Evolutionary conservation across 2,888 invertebrate genomes (phyloP), one percentile per base, ranked within the genome.

Genomic region (Tetheella fluctuosa): DNA sequence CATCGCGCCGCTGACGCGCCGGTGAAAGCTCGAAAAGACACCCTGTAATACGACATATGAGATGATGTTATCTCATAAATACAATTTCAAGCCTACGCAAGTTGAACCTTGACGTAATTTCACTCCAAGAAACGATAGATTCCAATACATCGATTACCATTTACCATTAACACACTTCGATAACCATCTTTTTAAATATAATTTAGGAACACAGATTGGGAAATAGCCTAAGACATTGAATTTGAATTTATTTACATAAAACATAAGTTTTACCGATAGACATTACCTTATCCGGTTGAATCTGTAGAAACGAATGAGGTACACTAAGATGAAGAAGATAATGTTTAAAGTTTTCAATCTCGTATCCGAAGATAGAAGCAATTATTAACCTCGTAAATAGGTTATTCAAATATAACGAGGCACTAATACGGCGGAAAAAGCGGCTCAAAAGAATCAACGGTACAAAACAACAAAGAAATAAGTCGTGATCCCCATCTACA

Each of bases 11-110:
- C 80, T 88, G 89, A 90, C 83, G 85, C 85, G 80, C 77, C 80
- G 88, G 91, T 90, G 91, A 91, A 91, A 91, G 91, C 89, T 86
- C 77, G 72, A 79, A 79, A 76, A 86, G 85, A 84, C 88, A 89
- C 86, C 88, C 86, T 70, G 75, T 80, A 81, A 85, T 34, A 34
- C 82, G 81, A 85, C 84, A 82, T 77, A 79, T 73, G 76, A 86
- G 85, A 81, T 77, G 85, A 85, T 90, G 74, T 83, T 87, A 90
- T 90, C 91, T 81, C 69, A 71, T 69, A 77, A 72, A 79, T 74
- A 74, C 83, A 83, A n/a, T 84, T 85, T 79, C 75, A 88, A 89
- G 80, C 91, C 90, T 89, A 90, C 91, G 89, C 90, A 84, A 75
- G 73, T 75, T 80, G 69, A 76, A 70, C 68, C 58, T 71, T 63